Evolutionary conservation across 2,113 vertebrate species (phyloP), one percentile per base, ranked within the genome.

Genomic region (Amblyornis subalaris): DNA sequence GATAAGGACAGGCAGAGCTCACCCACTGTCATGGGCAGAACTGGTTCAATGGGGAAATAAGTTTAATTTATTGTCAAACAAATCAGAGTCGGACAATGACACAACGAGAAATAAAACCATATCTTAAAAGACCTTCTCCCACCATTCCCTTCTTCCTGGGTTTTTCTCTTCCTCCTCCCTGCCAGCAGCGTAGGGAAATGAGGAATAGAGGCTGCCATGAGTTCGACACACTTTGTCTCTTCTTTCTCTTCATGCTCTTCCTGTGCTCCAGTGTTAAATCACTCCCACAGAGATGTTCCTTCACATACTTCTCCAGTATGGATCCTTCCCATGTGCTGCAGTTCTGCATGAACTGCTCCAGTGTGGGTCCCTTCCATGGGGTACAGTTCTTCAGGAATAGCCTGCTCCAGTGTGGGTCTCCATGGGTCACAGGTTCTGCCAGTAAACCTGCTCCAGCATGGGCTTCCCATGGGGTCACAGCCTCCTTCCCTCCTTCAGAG

Each of bases 111-210:
- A 62, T 44, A 73, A 73, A 83, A 2, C 1, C 9, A 88, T n/a
- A 71, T 18, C 8, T 67, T 78, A 9, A 67, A 83, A 80, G 22
- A 11, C 4, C 5, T 61, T 88, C 6, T 5, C 2, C 4, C 11
- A 12, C 5, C 3, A 7, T 4, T 76, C 16, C 31, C 9, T 57
- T 88, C 25, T 82, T 62, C 6, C 7, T 1, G 2, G 6, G 5
- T 35, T 76, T 55, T 74, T 40, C 21, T 86, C 26, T 45, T 18
- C 20, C 7, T 80, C 2, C 31, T 80, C 19, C 15, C 21, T 8
- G 10, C 4, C 0, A 38, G 24, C 3, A 5, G 45, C 1, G 1
- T 16, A 70, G 6, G 2, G 3, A 12, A 8, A 36, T 4, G 0
- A 7, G 9, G 29, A 78, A 70, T 15, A 10, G 8, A 12, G 6